Evolutionary conservation across 2,888 invertebrate genomes (phyloP).

Genomic region (Parnassius glacialis): DNA sequence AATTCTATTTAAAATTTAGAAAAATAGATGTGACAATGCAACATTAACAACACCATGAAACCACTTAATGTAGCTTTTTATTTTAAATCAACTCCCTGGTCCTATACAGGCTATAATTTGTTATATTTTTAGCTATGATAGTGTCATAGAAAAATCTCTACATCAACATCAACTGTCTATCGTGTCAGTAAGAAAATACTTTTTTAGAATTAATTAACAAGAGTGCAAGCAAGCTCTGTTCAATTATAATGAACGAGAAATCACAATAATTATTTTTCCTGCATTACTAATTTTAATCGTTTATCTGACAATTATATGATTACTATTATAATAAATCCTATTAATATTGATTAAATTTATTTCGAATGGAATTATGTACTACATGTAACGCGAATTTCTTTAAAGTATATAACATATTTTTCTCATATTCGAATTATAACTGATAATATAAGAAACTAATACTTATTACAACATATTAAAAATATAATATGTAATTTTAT

Average conservation of each 20-base stretch:
- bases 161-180: slow-evolving; percentile 43
- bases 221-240: slow-evolving; percentile 61
- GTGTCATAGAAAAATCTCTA: slow-evolving; percentile 55
- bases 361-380: background rate
- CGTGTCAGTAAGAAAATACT: slow-evolving; percentile 61
- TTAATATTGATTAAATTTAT: slow-evolving; percentile 4
- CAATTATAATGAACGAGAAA: slow-evolving; percentile 29
- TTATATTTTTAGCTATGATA: slow-evolving; percentile 31
- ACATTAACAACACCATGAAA: slow-evolving; percentile 59
- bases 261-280: slow-evolving; percentile 12
- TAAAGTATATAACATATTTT: too few relatives aligned
- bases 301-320: slow-evolving; percentile 8
- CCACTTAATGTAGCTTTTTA: slow-evolving; percentile 34
- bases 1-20: slow-evolving; percentile 62
- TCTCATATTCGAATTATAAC: too few relatives aligned
- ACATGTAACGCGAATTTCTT: too few relatives aligned
- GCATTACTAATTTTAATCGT: slow-evolving; percentile 7
- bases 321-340: slow-evolving; percentile 9
- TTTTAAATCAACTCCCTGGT: slow-evolving; percentile 47
- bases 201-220: slow-evolving; percentile 67
- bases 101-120: slow-evolving; percentile 35
- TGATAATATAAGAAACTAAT: too few relatives aligned
- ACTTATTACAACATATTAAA: too few relatives aligned
- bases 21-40: slow-evolving; percentile 69
- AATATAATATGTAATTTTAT: too few relatives aligned